Percentiles rank a stretch among this genome's conserved stretches.
Conservation (phyloP, 2,113 vertebrate species). For the Acanthisitta chloris region DNA sequence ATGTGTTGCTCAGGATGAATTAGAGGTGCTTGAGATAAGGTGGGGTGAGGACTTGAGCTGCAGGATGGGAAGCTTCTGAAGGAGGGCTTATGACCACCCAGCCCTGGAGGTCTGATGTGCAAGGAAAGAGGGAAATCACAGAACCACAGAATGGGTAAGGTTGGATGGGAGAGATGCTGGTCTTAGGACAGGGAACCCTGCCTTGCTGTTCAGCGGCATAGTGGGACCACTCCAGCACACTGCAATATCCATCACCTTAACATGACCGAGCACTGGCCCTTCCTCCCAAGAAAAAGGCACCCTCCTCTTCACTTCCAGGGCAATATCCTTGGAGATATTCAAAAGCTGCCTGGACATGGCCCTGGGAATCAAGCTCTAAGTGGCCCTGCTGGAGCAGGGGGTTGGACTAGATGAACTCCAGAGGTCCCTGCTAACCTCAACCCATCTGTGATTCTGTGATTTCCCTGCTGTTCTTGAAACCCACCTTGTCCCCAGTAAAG, state of each 20-base stretch:
- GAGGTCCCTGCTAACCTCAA: neutral
- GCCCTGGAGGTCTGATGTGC: neutral
- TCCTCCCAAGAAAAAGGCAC: neutral
- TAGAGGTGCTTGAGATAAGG: neutral
- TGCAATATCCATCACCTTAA: neutral
- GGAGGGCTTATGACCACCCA: neutral
- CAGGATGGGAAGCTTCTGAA: neutral
- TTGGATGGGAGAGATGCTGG: neutral
- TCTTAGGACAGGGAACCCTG: neutral
- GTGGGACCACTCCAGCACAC: accelerated
- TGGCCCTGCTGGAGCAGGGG: neutral
- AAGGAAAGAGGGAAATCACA: neutral
- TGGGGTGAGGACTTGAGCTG: neutral
- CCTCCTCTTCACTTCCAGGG: neutral
- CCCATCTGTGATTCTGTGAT: neutral
- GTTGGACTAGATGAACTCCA: neutral
- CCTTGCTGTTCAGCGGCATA: neutral
- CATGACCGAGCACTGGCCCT: accelerated
- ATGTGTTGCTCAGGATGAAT: neutral
- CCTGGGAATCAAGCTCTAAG: neutral
- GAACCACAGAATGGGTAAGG: neutral
- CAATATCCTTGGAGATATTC: neutral
- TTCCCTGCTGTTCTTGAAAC: accelerated
- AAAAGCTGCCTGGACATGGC: neutral
- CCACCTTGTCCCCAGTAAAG: neutral